Evolutionary conservation across 2,797 vertebrate genomes (phyloP).

Genomic region (Podarcis siculus): DNA sequence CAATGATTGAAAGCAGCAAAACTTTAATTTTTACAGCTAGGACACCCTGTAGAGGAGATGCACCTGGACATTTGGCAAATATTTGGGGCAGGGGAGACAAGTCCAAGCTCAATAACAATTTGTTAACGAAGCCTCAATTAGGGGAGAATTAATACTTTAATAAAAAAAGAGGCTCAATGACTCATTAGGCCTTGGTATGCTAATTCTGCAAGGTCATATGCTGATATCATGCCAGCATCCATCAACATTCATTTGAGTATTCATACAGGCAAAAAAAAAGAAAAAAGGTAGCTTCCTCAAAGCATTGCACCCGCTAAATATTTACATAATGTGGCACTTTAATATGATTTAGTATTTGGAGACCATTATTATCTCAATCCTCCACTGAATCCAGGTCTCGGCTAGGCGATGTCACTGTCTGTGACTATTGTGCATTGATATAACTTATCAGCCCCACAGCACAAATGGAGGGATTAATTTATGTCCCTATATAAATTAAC

Average conservation of each 20-base stretch:
- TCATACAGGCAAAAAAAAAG: neutral
- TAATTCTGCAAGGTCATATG: neutral
- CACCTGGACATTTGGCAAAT: neutral
- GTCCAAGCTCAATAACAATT: neutral
- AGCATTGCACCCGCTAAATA: neutral
- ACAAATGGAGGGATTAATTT: conserved; percentile 61
- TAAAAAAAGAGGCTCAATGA: neutral
- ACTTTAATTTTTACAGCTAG: neutral
- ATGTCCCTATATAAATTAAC: conserved; percentile 55
- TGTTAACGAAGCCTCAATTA: neutral
- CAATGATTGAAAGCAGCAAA: neutral
- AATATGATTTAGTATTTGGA: conserved; percentile 4
- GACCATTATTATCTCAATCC: neutral
- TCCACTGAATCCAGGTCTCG: conserved; percentile 21
- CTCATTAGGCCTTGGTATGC: neutral
- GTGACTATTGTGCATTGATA: conserved; percentile 47
- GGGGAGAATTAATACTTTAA: neutral
- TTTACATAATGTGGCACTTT: conserved; percentile 1
- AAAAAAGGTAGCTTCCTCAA: neutral
- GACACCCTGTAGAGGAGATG: neutral
- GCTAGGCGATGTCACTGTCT: conserved; percentile 28
- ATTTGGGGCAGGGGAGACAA: neutral
- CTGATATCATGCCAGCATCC: neutral
- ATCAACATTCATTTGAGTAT: neutral
- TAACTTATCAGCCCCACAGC: conserved; percentile 51